A percentile compares a stretch with the other conserved stretches of the same genome.
Conservation (phyloP, 2,888 invertebrate genomes). For the Corbicula japonica region DNA sequence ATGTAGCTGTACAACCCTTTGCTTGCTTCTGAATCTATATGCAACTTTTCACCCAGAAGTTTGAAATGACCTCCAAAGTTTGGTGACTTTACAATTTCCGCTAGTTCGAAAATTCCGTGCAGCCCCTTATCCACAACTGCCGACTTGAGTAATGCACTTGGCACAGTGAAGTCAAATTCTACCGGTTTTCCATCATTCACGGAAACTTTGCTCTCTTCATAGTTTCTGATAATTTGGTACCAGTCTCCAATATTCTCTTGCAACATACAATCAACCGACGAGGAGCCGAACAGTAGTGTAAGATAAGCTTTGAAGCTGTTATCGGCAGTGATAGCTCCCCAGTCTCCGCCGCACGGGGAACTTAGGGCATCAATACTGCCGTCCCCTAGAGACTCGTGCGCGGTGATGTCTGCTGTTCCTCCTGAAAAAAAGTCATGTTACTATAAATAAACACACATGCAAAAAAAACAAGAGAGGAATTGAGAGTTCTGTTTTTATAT, state of each 20-base stretch:
- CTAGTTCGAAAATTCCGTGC: constrained; percentile 14
- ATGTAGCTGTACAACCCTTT: constrained; percentile 56
- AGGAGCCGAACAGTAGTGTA: constrained; percentile 47
- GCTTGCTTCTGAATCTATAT: constrained; percentile 26
- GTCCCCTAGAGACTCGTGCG: constrained; percentile 48
- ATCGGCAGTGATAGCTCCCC: constrained; percentile 54
- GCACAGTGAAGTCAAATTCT: constrained; percentile 23
- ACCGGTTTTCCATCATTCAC: neutral
- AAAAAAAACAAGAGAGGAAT: neutral
- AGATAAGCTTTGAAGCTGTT: constrained; percentile 49
- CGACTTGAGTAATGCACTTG: constrained; percentile 28
- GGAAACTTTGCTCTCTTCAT: constrained; percentile 28
- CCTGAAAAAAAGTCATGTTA: constrained; percentile 50
- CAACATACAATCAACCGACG: constrained; percentile 32
- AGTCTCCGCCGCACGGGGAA: constrained; percentile 51
- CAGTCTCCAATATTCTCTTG: constrained; percentile 21
- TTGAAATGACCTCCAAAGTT: constrained; percentile 42
- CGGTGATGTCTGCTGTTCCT: constrained; percentile 48
- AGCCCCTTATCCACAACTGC: constrained; percentile 27
- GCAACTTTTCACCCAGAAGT: constrained; percentile 30
- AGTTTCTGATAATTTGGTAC: constrained; percentile 38
- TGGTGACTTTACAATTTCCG: constrained; percentile 30
- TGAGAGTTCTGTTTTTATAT: neutral
- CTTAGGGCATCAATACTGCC: constrained; percentile 31
- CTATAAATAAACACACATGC: no score